These are phyloP conservation scores for Chrysolina americana DNA, from an alignment of 2,888 invertebrate species.

Conservation along the genomic window DNA sequence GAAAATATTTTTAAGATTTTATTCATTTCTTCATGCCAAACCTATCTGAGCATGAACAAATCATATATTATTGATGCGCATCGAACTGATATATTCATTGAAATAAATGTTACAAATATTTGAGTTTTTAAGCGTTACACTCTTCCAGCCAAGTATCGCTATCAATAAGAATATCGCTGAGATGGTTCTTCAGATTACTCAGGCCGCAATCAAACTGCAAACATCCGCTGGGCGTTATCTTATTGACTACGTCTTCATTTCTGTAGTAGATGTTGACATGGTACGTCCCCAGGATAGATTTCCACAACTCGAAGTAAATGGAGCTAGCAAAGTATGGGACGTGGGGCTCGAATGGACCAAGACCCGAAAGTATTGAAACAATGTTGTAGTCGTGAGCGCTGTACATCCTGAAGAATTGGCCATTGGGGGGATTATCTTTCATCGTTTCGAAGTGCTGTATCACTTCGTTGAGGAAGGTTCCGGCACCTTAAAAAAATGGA, in stretches of 20 bases:
- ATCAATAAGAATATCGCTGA: slow-evolving; percentile 33
- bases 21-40: too few relatives aligned
- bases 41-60: too few relatives aligned
- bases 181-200: slow-evolving; percentile 26
- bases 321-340: slow-evolving; percentile 78
- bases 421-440: slow-evolving; percentile 14
- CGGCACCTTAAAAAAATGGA: slow-evolving; percentile 27
- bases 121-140: not conserved
- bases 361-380: slow-evolving; percentile 77
- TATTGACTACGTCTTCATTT: slow-evolving; percentile 31
- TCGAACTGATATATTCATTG: too few relatives aligned
- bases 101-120: too few relatives aligned
- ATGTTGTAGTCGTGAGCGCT: slow-evolving; percentile 85
- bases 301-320: slow-evolving; percentile 79
- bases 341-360: slow-evolving; percentile 77
- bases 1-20: too few relatives aligned
- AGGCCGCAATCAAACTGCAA: slow-evolving; percentile 35
- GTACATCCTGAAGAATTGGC: slow-evolving; percentile 76
- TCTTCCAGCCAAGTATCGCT: slow-evolving; percentile 21
- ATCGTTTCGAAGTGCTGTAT: slow-evolving; percentile 36
- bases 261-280: slow-evolving; percentile 42
- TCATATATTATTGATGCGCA: too few relatives aligned
- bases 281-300: slow-evolving; percentile 43
- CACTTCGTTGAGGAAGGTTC: slow-evolving; percentile 31
- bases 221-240: slow-evolving; percentile 37